Evolutionary conservation across 2,888 invertebrate species (phyloP).

Genomic region (Altica lythri): DNA sequence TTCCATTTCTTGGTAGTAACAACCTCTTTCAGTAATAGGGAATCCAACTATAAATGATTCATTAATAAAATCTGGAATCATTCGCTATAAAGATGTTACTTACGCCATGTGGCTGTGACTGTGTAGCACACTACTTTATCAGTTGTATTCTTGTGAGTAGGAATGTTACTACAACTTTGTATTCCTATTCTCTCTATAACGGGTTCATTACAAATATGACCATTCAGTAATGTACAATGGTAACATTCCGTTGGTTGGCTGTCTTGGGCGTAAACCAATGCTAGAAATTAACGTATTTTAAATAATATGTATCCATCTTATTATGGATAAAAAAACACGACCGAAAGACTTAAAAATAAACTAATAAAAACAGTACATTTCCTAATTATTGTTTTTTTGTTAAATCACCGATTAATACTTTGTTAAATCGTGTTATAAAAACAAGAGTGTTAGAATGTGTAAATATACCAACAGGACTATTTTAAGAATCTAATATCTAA

Average conservation of each 20-base stretch:
- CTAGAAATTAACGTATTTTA: too few relatives aligned
- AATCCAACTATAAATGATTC: slow-evolving; percentile 16
- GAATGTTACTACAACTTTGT: slow-evolving; percentile 4
- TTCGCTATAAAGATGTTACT: not conserved
- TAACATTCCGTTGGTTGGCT: slow-evolving; percentile 7
- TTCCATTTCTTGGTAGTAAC: slow-evolving; percentile 30
- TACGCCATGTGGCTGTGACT: slow-evolving; percentile 6
- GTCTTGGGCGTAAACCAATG: too few relatives aligned
- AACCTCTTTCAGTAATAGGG: slow-evolving; percentile 23
- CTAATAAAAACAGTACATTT: too few relatives aligned
- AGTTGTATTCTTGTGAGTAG: slow-evolving; percentile 5
- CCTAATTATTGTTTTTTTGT: too few relatives aligned
- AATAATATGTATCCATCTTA: too few relatives aligned
- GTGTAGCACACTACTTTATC: slow-evolving; percentile 8
- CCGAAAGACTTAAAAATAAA: too few relatives aligned
- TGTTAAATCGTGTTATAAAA: too few relatives aligned
- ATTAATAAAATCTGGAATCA: not conserved
- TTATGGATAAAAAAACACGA: too few relatives aligned
- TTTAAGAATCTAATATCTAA: too few relatives aligned
- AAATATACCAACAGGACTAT: too few relatives aligned
- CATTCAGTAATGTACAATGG: slow-evolving; percentile 1
- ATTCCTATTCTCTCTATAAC: not conserved
- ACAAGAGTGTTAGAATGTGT: too few relatives aligned
- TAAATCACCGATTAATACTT: too few relatives aligned
- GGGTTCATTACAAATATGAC: not conserved